Percentiles rank a stretch among this genome's conserved stretches.
Conservation (phyloP, 2,888 invertebrate genomes). For the Troilus luridus region DNA sequence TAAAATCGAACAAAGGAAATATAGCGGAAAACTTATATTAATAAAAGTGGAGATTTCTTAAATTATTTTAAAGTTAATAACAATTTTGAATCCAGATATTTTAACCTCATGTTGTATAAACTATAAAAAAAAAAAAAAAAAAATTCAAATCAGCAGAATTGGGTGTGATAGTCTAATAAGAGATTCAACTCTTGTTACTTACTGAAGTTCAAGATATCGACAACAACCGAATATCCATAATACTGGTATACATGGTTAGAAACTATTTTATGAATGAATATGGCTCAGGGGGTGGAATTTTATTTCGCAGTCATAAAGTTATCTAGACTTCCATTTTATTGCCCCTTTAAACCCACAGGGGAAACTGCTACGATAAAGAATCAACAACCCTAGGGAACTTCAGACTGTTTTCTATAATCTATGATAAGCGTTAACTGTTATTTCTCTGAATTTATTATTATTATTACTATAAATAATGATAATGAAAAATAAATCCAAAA, state of each 20-base stretch:
- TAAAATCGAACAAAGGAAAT: too few species aligned
- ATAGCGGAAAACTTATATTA: too few species aligned
- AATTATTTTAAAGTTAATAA: too few species aligned
- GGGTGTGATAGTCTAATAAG: not conserved
- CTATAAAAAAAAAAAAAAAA: not conserved
- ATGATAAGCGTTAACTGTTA: not conserved
- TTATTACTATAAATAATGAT: too few species aligned
- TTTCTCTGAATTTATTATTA: not conserved
- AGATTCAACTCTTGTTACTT: not conserved
- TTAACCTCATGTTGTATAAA: not conserved
- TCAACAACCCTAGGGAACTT: not conserved
- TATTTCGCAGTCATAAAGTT: slow-evolving; percentile 23
- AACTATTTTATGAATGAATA: slow-evolving; percentile 32
- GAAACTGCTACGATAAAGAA: slow-evolving; percentile 18
- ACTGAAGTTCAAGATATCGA: not conserved
- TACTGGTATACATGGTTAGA: not conserved
- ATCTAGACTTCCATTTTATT: slow-evolving; percentile 1
- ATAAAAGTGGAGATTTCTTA: too few species aligned
- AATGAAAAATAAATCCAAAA: not conserved
- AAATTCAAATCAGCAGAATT: not conserved
- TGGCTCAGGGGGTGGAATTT: not conserved
- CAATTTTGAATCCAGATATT: too few species aligned
- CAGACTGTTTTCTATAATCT: slow-evolving; percentile 8
- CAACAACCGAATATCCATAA: slow-evolving; percentile 18
- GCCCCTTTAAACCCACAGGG: slow-evolving; percentile 20